These are phyloP conservation scores for Chydorus sphaericus DNA, from an alignment of 2,888 invertebrate species.

Conservation along the genomic window DNA sequence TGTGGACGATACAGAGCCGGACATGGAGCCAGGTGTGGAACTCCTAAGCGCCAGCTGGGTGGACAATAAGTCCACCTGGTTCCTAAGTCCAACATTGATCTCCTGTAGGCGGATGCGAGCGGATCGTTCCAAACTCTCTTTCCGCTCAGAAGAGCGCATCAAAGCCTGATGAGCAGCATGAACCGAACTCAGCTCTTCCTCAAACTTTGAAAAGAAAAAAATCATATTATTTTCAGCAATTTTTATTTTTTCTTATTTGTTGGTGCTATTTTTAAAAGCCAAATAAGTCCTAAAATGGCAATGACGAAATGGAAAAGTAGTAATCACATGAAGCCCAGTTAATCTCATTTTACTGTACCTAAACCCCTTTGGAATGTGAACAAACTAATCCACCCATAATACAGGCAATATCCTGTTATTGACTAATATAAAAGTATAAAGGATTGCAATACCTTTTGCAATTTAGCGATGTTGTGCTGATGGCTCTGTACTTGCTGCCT, in stretches of 20 bases:
- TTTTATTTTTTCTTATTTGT: background rate
- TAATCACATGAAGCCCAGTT: too few relatives aligned
- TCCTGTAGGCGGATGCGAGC: constrained; percentile 63
- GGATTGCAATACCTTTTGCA: constrained; percentile 50
- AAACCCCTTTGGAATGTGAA: too few relatives aligned
- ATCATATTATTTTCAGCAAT: background rate
- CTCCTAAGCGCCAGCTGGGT: constrained; percentile 11
- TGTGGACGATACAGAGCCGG: constrained; percentile 31
- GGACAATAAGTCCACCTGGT: constrained; percentile 38
- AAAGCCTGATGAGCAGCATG: constrained; percentile 76
- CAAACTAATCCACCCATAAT: too few relatives aligned
- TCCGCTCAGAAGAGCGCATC: constrained; percentile 67
- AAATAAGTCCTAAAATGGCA: too few relatives aligned
- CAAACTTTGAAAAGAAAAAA: constrained; percentile 40
- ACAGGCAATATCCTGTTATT: too few relatives aligned
- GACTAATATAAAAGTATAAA: background rate
- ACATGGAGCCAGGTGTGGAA: constrained; percentile 17
- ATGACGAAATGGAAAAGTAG: too few relatives aligned
- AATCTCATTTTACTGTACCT: too few relatives aligned
- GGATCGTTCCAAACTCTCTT: constrained; percentile 70
- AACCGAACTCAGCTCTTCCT: constrained; percentile 76
- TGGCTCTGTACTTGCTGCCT: constrained; percentile 69
- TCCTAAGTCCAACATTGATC: constrained; percentile 55
- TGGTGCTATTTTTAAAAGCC: too few relatives aligned
- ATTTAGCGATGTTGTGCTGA: constrained; percentile 66